Percentiles rank a stretch among this genome's conserved stretches.
phyloP scores from a whole-genome alignment of 2,113 vertebrate genomes.

The Gnathonemus echidnorhynchus region DNA sequence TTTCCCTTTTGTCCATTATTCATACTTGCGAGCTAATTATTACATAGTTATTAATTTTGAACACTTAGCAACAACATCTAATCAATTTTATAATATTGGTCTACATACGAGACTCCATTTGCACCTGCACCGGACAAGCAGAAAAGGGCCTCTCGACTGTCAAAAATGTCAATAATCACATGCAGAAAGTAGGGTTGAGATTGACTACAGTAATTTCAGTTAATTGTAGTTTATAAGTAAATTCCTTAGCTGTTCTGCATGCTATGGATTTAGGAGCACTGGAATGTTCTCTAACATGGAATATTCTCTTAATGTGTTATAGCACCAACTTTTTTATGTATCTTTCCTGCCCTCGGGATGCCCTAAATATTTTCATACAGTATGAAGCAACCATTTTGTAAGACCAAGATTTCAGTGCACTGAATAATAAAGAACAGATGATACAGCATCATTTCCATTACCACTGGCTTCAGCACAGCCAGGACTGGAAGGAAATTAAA shows the following conservation, averaged over 20 bases:
- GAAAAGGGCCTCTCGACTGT: neutral
- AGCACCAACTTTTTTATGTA: neutral
- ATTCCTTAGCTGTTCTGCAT: neutral
- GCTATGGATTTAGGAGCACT: neutral
- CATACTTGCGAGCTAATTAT: neutral
- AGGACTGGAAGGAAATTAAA: slow-evolving; percentile 20
- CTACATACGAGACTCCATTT: neutral
- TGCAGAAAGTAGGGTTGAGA: neutral
- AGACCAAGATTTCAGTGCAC: neutral
- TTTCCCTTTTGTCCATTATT: neutral
- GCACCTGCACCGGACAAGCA: neutral
- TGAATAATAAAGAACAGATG: slow-evolving; percentile 8
- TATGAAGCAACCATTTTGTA: neutral
- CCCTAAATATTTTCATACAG: neutral
- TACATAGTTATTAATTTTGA: neutral
- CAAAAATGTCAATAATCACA: neutral
- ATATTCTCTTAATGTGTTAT: neutral
- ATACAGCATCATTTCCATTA: slow-evolving; percentile 15
- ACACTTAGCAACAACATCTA: neutral
- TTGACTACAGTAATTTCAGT: neutral
- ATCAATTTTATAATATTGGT: neutral
- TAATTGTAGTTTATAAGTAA: neutral
- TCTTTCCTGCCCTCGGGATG: neutral
- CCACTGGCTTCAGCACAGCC: neutral
- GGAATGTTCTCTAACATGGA: neutral